Conservation (phyloP, 2,113 vertebrate genomes). For the Sus scrofa region T2T-Sscrofa CM000824.6:110716001-110716500, state of each 20-base stretch:
- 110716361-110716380: neutral
- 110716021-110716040: neutral
- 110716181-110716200: neutral
- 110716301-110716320: neutral
- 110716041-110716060: neutral
- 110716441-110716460: neutral
- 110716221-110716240: neutral
- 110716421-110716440: neutral
- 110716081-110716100: neutral
- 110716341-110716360: neutral
- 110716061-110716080: neutral
- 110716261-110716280: neutral
- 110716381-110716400: neutral
- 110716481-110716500: neutral
- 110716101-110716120: neutral
- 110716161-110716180: neutral
- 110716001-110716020: neutral
- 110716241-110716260: neutral
- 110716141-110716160: neutral
- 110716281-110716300: neutral
- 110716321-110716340: neutral
- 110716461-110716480: neutral
- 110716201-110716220: neutral
- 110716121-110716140: neutral
- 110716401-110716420: neutral